These are phyloP conservation scores for Tachina lurida DNA, from an alignment of 2,888 invertebrate species.

Conservation along the genomic window DNA sequence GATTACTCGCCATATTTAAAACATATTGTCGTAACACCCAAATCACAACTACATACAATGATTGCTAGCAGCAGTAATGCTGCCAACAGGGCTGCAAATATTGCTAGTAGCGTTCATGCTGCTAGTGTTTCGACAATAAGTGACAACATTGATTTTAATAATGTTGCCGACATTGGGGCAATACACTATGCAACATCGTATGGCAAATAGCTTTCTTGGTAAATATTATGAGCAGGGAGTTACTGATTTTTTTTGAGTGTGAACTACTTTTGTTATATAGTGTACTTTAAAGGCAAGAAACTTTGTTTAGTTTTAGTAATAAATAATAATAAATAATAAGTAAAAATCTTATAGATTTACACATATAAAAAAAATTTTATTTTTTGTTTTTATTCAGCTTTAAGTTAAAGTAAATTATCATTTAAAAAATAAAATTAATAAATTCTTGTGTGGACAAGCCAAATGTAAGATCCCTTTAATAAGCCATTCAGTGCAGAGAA, in stretches of 20 bases:
- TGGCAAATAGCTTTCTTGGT: conserved; percentile 64
- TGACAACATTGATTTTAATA: conserved; percentile 73
- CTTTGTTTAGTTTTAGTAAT: too few relatives aligned
- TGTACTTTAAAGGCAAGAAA: not conserved
- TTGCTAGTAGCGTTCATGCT: conserved; percentile 27
- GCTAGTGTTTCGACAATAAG: conserved; percentile 51
- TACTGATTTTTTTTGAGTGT: not conserved
- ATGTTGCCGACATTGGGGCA: conserved; percentile 59
- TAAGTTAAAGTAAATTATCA: too few relatives aligned
- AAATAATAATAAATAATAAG: too few relatives aligned
- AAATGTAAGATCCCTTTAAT: too few relatives aligned
- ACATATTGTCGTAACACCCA: conserved; percentile 42
- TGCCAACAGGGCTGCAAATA: conserved; percentile 10
- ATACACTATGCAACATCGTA: conserved; percentile 69
- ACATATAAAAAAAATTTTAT: too few relatives aligned
- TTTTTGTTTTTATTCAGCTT: too few relatives aligned
- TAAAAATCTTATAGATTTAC: too few relatives aligned
- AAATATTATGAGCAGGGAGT: not conserved
- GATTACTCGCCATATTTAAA: conserved; percentile 20
- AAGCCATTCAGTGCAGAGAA: too few relatives aligned
- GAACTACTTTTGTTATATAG: not conserved
- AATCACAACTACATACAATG: conserved; percentile 66
- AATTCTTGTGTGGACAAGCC: too few relatives aligned
- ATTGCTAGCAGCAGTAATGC: conserved; percentile 56
- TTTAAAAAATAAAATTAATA: too few relatives aligned